These are phyloP conservation scores for Amorpha juglandis DNA, from an alignment of 2,888 invertebrate species.

Conservation along the genomic window DNA sequence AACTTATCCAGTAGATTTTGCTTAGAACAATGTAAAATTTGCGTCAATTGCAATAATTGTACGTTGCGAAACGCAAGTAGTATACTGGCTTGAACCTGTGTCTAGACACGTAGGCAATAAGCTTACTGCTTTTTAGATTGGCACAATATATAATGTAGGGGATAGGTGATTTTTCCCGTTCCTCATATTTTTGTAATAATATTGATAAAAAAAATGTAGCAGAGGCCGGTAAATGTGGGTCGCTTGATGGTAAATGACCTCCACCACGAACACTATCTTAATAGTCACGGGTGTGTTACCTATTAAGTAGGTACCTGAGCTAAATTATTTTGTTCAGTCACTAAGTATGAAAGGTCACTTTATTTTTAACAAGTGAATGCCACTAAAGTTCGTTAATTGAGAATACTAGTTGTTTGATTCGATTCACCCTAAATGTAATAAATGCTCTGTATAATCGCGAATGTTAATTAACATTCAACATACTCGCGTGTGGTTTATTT, in stretches of 20 bases:
- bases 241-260: too few species aligned
- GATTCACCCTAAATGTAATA: background rate
- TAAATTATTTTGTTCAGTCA: too few species aligned
- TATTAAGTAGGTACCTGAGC: too few species aligned
- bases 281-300: too few species aligned
- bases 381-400: background rate
- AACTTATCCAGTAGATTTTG: background rate
- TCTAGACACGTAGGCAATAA: conserved; percentile 2
- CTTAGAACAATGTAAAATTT: background rate
- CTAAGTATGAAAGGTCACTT: too few species aligned
- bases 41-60: conserved; percentile 11
- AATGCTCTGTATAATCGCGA: conserved; percentile 7
- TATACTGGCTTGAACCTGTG: background rate
- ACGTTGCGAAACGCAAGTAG: background rate
- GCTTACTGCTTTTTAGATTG: background rate
- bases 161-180: too few species aligned
- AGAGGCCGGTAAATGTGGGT: too few species aligned
- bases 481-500: conserved; percentile 17
- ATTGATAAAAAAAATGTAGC: too few species aligned
- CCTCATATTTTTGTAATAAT: too few species aligned
- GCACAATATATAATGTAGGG: too few species aligned
- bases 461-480: conserved; percentile 19
- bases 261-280: too few species aligned
- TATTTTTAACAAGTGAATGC: background rate
- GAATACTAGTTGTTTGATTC: background rate